These are phyloP conservation scores for Capitulum mitella DNA, from an alignment of 2,888 invertebrate genomes.

Conservation along the genomic window DNA sequence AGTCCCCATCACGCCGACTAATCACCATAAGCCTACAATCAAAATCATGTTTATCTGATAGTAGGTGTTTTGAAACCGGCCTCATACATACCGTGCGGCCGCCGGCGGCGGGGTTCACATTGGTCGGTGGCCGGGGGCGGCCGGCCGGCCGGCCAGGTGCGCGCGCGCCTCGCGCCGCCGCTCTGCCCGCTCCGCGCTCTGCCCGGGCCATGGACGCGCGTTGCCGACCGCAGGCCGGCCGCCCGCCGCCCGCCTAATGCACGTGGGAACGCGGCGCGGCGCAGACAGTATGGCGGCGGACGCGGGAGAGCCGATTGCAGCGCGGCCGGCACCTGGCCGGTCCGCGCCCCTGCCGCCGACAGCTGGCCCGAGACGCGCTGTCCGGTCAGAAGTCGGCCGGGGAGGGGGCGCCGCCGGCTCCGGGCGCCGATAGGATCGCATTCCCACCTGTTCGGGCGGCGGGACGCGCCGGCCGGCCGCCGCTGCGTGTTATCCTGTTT, in stretches of 20 bases:
- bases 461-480: not conserved
- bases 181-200: not conserved
- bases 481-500: not conserved
- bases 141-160: not conserved
- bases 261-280: not conserved
- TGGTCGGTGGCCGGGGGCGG: constrained; percentile 7
- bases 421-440: not conserved
- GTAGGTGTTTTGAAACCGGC: constrained; percentile 20
- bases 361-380: too few relatives aligned
- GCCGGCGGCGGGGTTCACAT: constrained; percentile 11
- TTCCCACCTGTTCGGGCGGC: not conserved
- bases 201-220: not conserved
- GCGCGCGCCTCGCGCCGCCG: not conserved
- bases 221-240: not conserved
- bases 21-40: constrained; percentile 5
- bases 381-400: too few relatives aligned
- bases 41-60: constrained; percentile 22
- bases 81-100: constrained; percentile 6
- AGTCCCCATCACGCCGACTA: not conserved
- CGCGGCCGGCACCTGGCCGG: not conserved
- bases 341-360: too few relatives aligned
- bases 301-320: not conserved
- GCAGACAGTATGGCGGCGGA: constrained; percentile 16
- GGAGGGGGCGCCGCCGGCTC: too few relatives aligned
- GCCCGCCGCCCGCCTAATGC: not conserved